Evolutionary conservation across 2,888 invertebrate genomes (phyloP).

Genomic region (Drosophila melanosoma): DNA sequence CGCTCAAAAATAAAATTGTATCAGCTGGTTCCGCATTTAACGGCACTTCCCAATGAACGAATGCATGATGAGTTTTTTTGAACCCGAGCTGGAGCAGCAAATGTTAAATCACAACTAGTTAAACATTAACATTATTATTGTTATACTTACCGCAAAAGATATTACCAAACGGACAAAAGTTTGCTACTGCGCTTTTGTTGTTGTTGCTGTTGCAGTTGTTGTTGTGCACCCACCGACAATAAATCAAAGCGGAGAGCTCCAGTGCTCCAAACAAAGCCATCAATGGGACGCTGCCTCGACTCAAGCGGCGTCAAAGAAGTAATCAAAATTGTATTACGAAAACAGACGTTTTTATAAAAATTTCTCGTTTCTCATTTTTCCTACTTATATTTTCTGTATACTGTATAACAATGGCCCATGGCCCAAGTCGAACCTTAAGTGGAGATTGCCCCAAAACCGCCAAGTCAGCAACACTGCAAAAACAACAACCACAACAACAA

Average conservation of each 20-base stretch:
- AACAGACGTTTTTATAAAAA: constrained; percentile 79
- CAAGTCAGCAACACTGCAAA: constrained; percentile 60
- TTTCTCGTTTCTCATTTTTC: constrained; percentile 48
- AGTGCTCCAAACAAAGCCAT: constrained; percentile 63
- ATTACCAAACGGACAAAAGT: constrained; percentile 66
- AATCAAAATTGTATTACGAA: constrained; percentile 80
- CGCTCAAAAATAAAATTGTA: constrained; percentile 49
- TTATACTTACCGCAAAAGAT: constrained; percentile 65
- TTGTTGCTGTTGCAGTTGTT: constrained; percentile 30
- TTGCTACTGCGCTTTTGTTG: constrained; percentile 42
- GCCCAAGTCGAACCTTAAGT: constrained; percentile 44
- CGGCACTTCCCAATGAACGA: constrained; percentile 41
- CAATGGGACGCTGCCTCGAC: constrained; percentile 54
- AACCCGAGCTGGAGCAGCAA: background rate
- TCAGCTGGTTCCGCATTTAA: constrained; percentile 66
- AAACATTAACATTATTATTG: constrained; percentile 51
- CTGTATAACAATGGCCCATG: constrained; percentile 55
- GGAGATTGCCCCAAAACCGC: constrained; percentile 57
- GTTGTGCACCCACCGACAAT: constrained; percentile 50
- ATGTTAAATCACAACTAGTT: constrained; percentile 30
- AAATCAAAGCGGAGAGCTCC: constrained; percentile 60
- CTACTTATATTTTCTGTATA: constrained; percentile 18
- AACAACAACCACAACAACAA: constrained; percentile 23
- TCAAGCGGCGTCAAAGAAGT: constrained; percentile 71
- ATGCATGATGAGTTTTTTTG: constrained; percentile 41